phyloP scores from a whole-genome alignment of 2,113 vertebrate species.

The Burhinus oedicnemus region DNA sequence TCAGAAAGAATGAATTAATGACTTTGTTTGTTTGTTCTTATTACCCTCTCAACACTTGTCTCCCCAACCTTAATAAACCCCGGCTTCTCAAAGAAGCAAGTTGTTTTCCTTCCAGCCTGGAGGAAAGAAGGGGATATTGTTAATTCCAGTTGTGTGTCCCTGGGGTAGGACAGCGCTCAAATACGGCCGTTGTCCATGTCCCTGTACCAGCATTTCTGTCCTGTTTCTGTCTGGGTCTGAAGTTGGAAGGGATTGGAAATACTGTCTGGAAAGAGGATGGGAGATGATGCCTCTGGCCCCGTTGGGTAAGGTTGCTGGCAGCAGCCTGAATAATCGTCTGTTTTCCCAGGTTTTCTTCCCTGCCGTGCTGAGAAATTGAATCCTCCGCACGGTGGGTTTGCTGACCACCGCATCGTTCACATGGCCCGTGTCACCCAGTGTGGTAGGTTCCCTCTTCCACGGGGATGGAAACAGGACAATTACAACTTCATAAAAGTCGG shows the following conservation, averaged over 20 bases:
- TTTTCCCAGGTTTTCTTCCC: neutral
- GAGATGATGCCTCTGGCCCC: neutral
- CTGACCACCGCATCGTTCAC: fast-evolving
- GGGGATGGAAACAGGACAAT: neutral
- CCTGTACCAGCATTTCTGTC: neutral
- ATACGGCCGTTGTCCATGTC: neutral
- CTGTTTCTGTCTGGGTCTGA: neutral
- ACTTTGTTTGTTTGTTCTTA: neutral
- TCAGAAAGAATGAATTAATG: neutral
- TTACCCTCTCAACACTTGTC: neutral
- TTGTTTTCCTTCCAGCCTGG: neutral
- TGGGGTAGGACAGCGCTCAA: neutral
- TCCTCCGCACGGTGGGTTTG: neutral
- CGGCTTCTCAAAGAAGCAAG: neutral
- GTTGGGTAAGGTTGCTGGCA: neutral
- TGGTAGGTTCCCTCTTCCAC: neutral
- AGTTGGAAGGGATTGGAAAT: neutral
- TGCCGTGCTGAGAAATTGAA: neutral
- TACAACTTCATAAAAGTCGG: neutral
- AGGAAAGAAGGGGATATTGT: neutral
- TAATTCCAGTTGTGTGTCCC: neutral
- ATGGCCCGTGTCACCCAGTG: neutral
- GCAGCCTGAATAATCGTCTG: neutral
- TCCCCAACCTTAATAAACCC: neutral
- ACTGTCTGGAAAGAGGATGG: neutral